A percentile compares a stretch with the other conserved stretches of the same genome.
These are phyloP conservation scores for Diachasma alloeum DNA, from an alignment of 1,140 invertebrate genomes.

Conservation along the genomic window DNA sequence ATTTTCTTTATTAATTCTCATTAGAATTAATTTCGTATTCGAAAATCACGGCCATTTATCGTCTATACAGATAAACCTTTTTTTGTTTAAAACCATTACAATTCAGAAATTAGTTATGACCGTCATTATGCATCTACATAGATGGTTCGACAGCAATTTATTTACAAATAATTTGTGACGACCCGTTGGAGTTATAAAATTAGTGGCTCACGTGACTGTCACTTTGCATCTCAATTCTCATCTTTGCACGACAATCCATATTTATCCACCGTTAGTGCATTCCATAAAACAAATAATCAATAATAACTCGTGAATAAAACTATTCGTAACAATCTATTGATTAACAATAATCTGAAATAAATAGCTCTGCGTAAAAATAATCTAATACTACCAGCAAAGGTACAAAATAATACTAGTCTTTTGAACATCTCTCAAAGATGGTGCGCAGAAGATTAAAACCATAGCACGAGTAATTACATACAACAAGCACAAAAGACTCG, in stretches of 20 bases:
- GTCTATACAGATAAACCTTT: too few relatives aligned
- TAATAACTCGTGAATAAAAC: background rate
- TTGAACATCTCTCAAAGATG: background rate
- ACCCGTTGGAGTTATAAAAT: too few relatives aligned
- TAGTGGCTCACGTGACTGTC: too few relatives aligned
- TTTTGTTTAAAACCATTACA: too few relatives aligned
- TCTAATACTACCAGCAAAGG: constrained; percentile 1
- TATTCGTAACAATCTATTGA: background rate
- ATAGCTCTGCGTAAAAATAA: background rate
- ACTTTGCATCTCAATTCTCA: too few relatives aligned
- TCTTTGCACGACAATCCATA: background rate
- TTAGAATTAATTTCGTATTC: too few relatives aligned
- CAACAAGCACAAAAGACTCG: background rate
- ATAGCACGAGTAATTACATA: background rate
- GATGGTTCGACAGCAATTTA: too few relatives aligned
- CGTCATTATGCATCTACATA: too few relatives aligned
- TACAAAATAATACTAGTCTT: constrained; percentile 10
- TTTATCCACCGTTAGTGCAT: background rate
- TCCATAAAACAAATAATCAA: background rate
- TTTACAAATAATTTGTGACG: too few relatives aligned
- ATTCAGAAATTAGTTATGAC: too few relatives aligned
- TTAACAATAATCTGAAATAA: background rate
- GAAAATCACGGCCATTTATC: too few relatives aligned
- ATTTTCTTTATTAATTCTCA: too few relatives aligned
- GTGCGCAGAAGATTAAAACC: background rate